Conservation (phyloP, 2,113 vertebrate genomes). For the Rhagologus leucostigma region DNA sequence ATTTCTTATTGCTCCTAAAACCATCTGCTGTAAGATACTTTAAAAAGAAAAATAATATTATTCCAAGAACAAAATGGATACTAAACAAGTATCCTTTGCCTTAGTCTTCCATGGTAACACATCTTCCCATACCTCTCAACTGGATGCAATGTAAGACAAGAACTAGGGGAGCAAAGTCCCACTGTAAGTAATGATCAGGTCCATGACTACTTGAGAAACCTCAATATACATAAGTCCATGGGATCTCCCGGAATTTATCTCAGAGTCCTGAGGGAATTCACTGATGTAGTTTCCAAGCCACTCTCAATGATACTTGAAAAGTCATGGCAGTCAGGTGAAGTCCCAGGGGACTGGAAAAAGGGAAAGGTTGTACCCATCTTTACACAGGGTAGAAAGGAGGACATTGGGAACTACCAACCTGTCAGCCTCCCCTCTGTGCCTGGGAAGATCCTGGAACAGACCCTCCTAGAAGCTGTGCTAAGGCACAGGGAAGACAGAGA, state of each 20-base stretch:
- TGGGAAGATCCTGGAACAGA: not conserved
- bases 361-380: not conserved
- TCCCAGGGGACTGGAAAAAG: not conserved
- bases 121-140: not conserved
- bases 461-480: not conserved
- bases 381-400: not conserved
- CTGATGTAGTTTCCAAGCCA: not conserved
- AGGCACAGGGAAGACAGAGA: not conserved
- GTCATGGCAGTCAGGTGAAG: not conserved
- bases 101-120: not conserved
- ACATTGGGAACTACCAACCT: fast-evolving
- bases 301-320: not conserved
- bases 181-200: not conserved
- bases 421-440: not conserved
- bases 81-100: not conserved
- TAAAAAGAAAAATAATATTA: not conserved
- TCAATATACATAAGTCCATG: not conserved
- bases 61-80: not conserved
- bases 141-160: not conserved
- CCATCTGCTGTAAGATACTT: not conserved
- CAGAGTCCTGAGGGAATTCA: not conserved
- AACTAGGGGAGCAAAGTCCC: not conserved
- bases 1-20: not conserved
- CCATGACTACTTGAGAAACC: not conserved
- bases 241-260: not conserved